A percentile compares a stretch with the other conserved stretches of the same genome.
These are phyloP conservation scores for Sebastolobus altivelis DNA, from an alignment of 2,797 vertebrate species.

Conservation along the genomic window DNA sequence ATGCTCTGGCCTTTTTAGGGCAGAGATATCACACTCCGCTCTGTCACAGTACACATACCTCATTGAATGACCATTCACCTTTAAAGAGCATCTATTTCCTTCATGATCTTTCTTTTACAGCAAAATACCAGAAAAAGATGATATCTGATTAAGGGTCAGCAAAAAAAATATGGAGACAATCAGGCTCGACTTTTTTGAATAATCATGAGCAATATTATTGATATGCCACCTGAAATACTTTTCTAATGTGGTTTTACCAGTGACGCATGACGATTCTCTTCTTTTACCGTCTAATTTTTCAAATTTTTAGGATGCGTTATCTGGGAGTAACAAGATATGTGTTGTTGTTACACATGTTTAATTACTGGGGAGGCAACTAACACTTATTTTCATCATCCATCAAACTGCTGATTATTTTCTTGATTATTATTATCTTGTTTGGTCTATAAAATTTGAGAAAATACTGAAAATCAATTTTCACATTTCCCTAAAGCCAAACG, in stretches of 20 bases:
- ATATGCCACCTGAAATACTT: neutral
- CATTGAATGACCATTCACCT: neutral
- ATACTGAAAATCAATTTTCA: neutral
- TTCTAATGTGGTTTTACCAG: neutral
- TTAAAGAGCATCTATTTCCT: constrained; percentile 4
- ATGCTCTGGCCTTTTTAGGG: constrained; percentile 63
- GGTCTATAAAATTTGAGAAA: neutral
- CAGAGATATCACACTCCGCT: constrained; percentile 45
- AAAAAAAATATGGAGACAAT: neutral
- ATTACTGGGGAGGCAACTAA: neutral
- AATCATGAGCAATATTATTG: neutral
- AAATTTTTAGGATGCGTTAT: neutral
- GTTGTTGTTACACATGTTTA: neutral
- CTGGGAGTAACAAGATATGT: neutral
- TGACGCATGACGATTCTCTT: neutral
- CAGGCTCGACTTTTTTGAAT: neutral
- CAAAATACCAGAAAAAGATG: neutral
- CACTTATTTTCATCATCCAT: neutral
- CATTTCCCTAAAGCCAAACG: neutral
- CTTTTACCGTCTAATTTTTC: neutral
- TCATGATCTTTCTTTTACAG: neutral
- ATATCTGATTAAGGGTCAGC: neutral
- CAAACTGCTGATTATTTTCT: neutral
- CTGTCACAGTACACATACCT: constrained; percentile 27
- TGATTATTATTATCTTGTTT: neutral